phyloP scores from a whole-genome alignment of 1,140 invertebrate species.

The Camponotus floridanus region DNA sequence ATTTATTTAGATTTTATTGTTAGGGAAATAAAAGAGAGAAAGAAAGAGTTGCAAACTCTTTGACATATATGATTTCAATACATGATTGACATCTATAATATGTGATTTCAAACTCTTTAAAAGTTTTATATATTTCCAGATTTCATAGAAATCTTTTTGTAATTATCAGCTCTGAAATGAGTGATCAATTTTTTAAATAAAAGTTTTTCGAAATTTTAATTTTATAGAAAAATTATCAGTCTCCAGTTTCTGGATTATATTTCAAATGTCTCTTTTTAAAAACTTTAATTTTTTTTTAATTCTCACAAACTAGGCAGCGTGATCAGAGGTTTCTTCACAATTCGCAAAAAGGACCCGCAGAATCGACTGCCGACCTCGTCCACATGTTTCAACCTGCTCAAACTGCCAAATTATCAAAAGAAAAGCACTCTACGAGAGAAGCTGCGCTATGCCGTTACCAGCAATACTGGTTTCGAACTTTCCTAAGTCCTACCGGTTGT shows the following conservation, averaged over 20 bases:
- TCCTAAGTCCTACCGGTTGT: slow-evolving; percentile 87
- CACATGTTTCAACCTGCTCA: slow-evolving; percentile 99
- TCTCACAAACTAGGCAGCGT: slow-evolving; percentile 91
- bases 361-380: slow-evolving; percentile 99
- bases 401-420: slow-evolving; percentile 99
- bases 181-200: background rate
- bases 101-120: background rate
- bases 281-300: slow-evolving; percentile 18
- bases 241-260: background rate
- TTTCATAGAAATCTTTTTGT: background rate
- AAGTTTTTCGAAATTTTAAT: background rate
- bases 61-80: background rate
- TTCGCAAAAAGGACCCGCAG: slow-evolving; percentile 97
- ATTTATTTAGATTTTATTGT: background rate
- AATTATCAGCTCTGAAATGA: background rate
- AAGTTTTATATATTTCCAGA: background rate
- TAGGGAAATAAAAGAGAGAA: background rate
- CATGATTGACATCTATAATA: background rate
- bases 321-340: slow-evolving; percentile 98
- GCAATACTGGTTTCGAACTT: slow-evolving; percentile 99
- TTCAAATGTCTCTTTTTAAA: background rate
- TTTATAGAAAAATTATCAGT: background rate
- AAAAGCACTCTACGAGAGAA: slow-evolving; percentile 98
- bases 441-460: slow-evolving; percentile 98
- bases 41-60: background rate